Conservation (phyloP, 2,888 invertebrate species). For the Brenthis hecate region DNA sequence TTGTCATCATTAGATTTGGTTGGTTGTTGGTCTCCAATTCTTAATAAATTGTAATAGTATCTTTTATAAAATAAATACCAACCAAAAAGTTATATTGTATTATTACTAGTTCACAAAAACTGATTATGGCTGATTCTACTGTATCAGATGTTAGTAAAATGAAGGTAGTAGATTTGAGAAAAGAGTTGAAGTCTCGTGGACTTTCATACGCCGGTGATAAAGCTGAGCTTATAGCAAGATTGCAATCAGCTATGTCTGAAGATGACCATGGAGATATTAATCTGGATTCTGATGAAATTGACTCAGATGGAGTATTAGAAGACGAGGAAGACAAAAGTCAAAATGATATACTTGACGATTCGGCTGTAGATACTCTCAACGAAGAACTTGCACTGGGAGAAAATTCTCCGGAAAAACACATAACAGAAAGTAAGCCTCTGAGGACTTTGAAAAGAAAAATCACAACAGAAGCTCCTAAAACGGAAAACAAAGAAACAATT, state of each 20-base stretch:
- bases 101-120: constrained; percentile 9
- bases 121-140: constrained; percentile 51
- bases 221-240: constrained; percentile 89
- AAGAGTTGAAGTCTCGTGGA: constrained; percentile 90
- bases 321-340: constrained; percentile 82
- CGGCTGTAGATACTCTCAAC: constrained; percentile 64
- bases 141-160: constrained; percentile 66
- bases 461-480: constrained; percentile 50
- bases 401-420: constrained; percentile 48
- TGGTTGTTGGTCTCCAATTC: too few species aligned
- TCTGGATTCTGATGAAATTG: constrained; percentile 77
- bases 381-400: constrained; percentile 65
- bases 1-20: too few species aligned
- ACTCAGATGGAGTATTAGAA: constrained; percentile 77
- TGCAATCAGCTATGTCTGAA: constrained; percentile 83
- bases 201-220: constrained; percentile 90
- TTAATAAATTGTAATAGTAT: too few species aligned
- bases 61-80: too few species aligned
- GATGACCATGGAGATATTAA: constrained; percentile 68
- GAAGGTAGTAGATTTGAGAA: constrained; percentile 92
- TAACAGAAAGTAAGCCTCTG: constrained; percentile 54
- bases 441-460: constrained; percentile 67
- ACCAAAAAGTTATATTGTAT: too few species aligned
- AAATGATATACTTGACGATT: constrained; percentile 66
- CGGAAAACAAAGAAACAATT: constrained; percentile 63